A percentile compares a stretch with the other conserved stretches of the same genome.
phyloP scores from a whole-genome alignment of 2,888 invertebrate genomes.

The Lasius fuliginosus region DNA sequence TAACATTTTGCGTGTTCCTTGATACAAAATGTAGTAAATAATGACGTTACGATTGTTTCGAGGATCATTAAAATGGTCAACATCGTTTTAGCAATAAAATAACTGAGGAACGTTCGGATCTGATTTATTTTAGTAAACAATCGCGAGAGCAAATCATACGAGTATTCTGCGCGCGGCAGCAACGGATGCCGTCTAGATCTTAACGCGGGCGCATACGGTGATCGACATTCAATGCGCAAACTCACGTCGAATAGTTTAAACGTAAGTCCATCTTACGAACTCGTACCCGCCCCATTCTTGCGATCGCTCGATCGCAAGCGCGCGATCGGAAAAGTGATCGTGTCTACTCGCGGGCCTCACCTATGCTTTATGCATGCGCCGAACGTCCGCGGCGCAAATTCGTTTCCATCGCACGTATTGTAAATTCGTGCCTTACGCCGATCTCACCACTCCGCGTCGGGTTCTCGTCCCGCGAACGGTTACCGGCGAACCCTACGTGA shows the following conservation, averaged over 20 bases:
- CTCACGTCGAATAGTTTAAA: slow-evolving; percentile 44
- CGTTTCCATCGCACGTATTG: slow-evolving; percentile 70
- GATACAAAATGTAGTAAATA: neutral
- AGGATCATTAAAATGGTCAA: neutral
- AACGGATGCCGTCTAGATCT: slow-evolving; percentile 20
- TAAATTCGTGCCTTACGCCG: slow-evolving; percentile 69
- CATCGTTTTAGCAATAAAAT: neutral
- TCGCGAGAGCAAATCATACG: neutral
- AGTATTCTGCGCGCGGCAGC: neutral
- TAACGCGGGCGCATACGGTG: slow-evolving; percentile 21
- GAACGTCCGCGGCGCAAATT: slow-evolving; percentile 60
- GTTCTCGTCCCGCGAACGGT: slow-evolving; percentile 55
- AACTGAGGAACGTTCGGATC: neutral
- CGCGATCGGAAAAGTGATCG: slow-evolving; percentile 58
- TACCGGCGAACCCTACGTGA: slow-evolving; percentile 53
- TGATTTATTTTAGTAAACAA: neutral
- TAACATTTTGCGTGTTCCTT: neutral
- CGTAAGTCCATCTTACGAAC: slow-evolving; percentile 18
- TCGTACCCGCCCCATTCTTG: slow-evolving; percentile 34
- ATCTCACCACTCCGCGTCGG: slow-evolving; percentile 58
- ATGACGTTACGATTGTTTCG: neutral
- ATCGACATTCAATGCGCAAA: slow-evolving; percentile 55
- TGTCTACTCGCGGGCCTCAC: slow-evolving; percentile 55
- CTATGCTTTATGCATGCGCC: slow-evolving; percentile 50
- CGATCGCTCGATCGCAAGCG: slow-evolving; percentile 29